These are phyloP conservation scores for Pachycephus smyrnensis DNA, from an alignment of 2,888 invertebrate genomes.

Conservation along the genomic window DNA sequence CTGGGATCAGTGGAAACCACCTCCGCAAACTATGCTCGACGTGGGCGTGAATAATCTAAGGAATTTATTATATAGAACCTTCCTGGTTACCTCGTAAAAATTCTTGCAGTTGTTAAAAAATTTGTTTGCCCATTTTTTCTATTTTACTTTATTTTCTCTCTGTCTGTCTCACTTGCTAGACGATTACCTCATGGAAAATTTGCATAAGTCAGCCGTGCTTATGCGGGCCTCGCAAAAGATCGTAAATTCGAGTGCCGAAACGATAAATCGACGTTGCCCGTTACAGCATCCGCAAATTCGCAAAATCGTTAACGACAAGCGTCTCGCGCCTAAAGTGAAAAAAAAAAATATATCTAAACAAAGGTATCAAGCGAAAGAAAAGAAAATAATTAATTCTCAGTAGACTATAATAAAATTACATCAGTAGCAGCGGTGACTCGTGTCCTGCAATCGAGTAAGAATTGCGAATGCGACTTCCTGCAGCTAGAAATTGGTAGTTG, in stretches of 20 bases:
- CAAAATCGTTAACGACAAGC: too few relatives aligned
- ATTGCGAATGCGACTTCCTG: background rate
- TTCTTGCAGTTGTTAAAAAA: background rate
- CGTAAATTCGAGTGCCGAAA: too few relatives aligned
- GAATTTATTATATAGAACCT: background rate
- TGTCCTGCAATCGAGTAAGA: background rate
- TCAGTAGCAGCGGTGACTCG: background rate
- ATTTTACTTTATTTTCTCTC: background rate
- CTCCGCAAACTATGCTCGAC: background rate
- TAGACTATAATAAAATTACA: background rate
- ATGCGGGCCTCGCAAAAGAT: too few relatives aligned
- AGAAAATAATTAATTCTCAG: background rate
- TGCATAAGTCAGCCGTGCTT: too few relatives aligned
- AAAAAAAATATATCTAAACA: background rate
- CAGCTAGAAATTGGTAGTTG: background rate
- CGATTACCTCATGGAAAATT: background rate
- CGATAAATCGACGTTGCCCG: too few relatives aligned
- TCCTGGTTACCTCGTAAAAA: background rate
- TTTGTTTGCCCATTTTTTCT: background rate
- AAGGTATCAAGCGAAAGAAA: background rate
- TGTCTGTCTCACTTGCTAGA: background rate
- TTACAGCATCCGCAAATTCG: too few relatives aligned
- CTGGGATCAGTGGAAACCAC: background rate
- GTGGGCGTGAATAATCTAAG: background rate
- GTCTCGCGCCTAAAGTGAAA: too few relatives aligned